Evolutionary conservation across 2,113 vertebrate genomes (phyloP).

Genomic region (Coryphaenoides rupestris): DNA sequence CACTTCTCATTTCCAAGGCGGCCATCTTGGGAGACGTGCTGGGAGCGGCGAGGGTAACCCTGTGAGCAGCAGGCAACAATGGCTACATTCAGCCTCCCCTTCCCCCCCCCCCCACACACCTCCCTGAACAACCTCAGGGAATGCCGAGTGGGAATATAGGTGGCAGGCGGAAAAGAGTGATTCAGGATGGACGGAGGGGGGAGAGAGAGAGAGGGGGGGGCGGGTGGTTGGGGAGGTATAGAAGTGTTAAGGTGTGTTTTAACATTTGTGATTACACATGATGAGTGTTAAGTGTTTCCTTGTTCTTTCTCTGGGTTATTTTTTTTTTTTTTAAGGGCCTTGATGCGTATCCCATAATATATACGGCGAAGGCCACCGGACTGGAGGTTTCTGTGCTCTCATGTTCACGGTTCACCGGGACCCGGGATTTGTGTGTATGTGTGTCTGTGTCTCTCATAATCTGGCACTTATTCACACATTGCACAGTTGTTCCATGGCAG

Average conservation of each 20-base stretch:
- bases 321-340: no score
- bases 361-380: constrained; percentile 51
- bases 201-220: neutral
- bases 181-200: no score
- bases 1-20: constrained; percentile 66
- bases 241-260: constrained; percentile 32
- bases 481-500: neutral
- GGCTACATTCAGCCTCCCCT: constrained; percentile 53
- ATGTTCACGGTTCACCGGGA: constrained; percentile 42
- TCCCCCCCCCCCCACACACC: neutral
- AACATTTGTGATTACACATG: constrained; percentile 48
- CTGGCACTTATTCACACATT: neutral
- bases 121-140: neutral
- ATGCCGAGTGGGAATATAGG: neutral
- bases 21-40: constrained; percentile 2
- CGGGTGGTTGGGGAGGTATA: neutral
- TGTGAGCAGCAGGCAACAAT: constrained; percentile 45
- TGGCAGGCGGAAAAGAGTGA: neutral
- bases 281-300: constrained; percentile 34
- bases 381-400: constrained; percentile 41
- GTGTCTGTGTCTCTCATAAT: no score
- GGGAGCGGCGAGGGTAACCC: constrained; percentile 27
- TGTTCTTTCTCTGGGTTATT: no score
- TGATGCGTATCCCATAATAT: constrained; percentile 40
- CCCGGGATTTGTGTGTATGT: neutral